A percentile compares a stretch with the other conserved stretches of the same genome.
These are phyloP conservation scores for Antheraea mylitta DNA, from an alignment of 1,140 invertebrate genomes.

Conservation along the genomic window DNA sequence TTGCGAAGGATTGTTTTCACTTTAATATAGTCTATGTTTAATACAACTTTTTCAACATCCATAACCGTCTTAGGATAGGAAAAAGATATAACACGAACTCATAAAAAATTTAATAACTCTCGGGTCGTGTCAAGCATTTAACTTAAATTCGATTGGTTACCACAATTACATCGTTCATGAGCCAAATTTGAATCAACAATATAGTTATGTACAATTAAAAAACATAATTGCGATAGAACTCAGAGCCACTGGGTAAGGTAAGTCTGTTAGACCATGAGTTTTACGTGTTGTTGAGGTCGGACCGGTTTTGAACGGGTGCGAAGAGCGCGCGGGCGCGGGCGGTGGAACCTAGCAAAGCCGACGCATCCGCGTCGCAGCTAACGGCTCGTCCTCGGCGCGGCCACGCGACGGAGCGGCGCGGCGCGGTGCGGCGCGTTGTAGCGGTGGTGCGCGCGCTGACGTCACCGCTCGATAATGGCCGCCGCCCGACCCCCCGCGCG, in stretches of 20 bases:
- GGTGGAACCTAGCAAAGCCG: conserved; percentile 27
- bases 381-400: conserved; percentile 69
- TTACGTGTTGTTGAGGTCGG: not conserved
- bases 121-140: too few relatives aligned
- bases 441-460: conserved; percentile 70
- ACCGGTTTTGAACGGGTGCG: conserved; percentile 18
- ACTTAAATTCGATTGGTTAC: too few relatives aligned
- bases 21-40: not conserved
- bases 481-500: conserved; percentile 53
- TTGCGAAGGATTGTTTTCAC: not conserved
- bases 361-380: conserved; percentile 67
- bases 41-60: not conserved
- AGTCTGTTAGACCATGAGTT: not conserved
- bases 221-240: not conserved
- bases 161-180: not conserved
- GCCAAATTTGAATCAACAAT: not conserved
- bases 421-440: conserved; percentile 33
- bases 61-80: not conserved
- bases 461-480: conserved; percentile 77
- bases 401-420: conserved; percentile 22
- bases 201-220: not conserved
- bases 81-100: not conserved
- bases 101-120: too few relatives aligned
- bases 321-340: conserved; percentile 36
- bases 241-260: not conserved